Base-by-base conservation (phyloP, 2,113 vertebrate genomes). In the Paratilapia polleni region DNA sequence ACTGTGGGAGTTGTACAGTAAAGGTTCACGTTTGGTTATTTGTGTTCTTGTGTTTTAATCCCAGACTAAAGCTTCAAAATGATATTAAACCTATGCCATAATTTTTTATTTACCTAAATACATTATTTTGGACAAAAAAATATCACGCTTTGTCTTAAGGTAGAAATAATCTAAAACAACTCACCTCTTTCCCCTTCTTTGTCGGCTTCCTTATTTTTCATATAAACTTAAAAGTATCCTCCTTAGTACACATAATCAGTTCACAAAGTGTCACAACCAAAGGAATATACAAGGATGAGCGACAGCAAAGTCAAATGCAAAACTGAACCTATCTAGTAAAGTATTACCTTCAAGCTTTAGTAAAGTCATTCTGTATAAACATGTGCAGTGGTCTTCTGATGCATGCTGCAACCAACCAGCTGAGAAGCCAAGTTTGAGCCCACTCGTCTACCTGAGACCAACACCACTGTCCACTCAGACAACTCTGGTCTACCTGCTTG, bases 261-360 rank as follows among this genome's bases (percentile, higher is more conserved):
- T 87, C 74, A 86, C 82, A 88, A 88, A 86, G 88, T 78, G 61
- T 83, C 78, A 91, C 86, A 78, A 82, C 70, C 49, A 80, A 62
- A 87, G 64, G 61, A 86, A 88, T 88, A 89, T 81, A 92, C 88
- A 88, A 76, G 74, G 76, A 82, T 80, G 84, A 91, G 80, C 76
- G 5, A 89, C 82, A 86, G 66, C 85, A 89, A 93, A 93, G 85
- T 86, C 80, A 80, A 94, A 88, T 82, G 83, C 82, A 88, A 92
- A 91, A 89, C 52, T 86, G 87, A 92, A 87, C 28, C 77, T 75
- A 79, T 68, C 84, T 80, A 83, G 81, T 68, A 87, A 91, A 93
- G 54, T 77, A 80, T 84, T 89, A 83, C 77, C 87, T 80, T 89
- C 82, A 89, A 87, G 83, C 87, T 82, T 88, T 61, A 88, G 80